These are phyloP conservation scores for Ochropleura plecta DNA, from an alignment of 2,888 invertebrate genomes.

Conservation along the genomic window DNA sequence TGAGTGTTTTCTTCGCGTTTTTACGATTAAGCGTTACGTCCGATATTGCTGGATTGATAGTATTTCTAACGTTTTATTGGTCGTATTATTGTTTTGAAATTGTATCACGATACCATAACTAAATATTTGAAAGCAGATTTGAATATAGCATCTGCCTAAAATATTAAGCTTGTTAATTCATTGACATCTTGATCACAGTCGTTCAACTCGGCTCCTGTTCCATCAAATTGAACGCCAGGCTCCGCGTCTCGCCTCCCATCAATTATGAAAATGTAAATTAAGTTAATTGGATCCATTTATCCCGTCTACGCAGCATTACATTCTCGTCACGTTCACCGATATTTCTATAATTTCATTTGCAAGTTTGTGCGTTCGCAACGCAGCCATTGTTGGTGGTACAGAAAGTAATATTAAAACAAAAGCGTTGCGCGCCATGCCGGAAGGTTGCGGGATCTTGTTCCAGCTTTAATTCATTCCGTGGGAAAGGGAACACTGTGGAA, in stretches of 20 bases:
- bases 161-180: not conserved
- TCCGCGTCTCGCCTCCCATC: slow-evolving; percentile 8
- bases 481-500: slow-evolving; percentile 72
- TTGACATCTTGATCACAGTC: not conserved
- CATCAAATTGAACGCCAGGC: slow-evolving; percentile 17
- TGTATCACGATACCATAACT: not conserved
- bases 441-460: slow-evolving; percentile 69
- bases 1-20: slow-evolving; percentile 27
- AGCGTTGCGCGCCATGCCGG: slow-evolving; percentile 49
- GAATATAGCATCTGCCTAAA: not conserved
- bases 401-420: slow-evolving; percentile 66
- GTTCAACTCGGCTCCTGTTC: slow-evolving; percentile 2
- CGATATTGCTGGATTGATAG: slow-evolving; percentile 23
- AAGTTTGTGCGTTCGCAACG: slow-evolving; percentile 44
- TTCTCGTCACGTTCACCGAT: slow-evolving; percentile 57
- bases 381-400: slow-evolving; percentile 42
- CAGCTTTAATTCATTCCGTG: slow-evolving; percentile 78
- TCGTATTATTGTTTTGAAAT: slow-evolving; percentile 19
- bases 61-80: slow-evolving; percentile 19
- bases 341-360: slow-evolving; percentile 55
- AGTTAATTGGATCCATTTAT: slow-evolving; percentile 49
- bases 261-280: slow-evolving; percentile 48
- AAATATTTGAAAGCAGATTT: slow-evolving; percentile 1
- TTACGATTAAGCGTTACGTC: slow-evolving; percentile 21
- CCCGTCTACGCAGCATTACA: slow-evolving; percentile 14